A percentile compares a stretch with the other conserved stretches of the same genome.
phyloP scores from a whole-genome alignment of 2,113 vertebrate genomes.

The Thunnus thynnus region DNA sequence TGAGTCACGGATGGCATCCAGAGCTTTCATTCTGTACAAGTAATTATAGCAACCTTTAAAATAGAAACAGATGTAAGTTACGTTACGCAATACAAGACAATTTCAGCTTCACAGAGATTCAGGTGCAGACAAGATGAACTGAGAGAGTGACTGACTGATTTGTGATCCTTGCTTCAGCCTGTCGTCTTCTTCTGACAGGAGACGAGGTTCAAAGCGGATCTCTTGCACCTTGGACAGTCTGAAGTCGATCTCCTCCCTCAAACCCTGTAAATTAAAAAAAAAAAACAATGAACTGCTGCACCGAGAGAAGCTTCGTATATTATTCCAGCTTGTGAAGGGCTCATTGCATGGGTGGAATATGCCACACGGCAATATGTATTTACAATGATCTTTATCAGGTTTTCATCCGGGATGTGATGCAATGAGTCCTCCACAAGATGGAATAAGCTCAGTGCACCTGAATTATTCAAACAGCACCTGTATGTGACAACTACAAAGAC shows the following conservation, averaged over 20 bases:
- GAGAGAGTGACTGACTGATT: slow-evolving; percentile 78
- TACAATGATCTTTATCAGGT: too few relatives aligned
- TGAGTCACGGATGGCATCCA: slow-evolving; percentile 93
- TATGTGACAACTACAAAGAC: too few relatives aligned
- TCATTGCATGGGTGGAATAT: too few relatives aligned
- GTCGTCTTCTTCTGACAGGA: slow-evolving; percentile 89
- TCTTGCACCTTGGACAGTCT: slow-evolving; percentile 92
- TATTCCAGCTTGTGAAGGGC: too few relatives aligned
- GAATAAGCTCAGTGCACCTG: too few relatives aligned
- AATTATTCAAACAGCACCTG: too few relatives aligned
- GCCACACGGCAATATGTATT: too few relatives aligned
- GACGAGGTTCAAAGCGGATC: slow-evolving; percentile 92
- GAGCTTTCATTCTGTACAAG: slow-evolving; percentile 95
- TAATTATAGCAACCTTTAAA: slow-evolving; percentile 93
- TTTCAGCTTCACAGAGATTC: background rate
- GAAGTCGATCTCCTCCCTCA: slow-evolving; percentile 93
- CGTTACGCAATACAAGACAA: background rate
- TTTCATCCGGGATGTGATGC: too few relatives aligned
- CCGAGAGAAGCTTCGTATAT: background rate
- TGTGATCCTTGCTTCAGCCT: slow-evolving; percentile 86
- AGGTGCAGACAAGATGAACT: background rate
- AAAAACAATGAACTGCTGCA: background rate
- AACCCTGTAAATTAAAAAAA: slow-evolving; percentile 80
- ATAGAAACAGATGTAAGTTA: background rate
- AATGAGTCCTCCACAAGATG: too few relatives aligned